phyloP scores from a whole-genome alignment of 2,797 vertebrate species.

The Chaenodraco wilsoni region DNA sequence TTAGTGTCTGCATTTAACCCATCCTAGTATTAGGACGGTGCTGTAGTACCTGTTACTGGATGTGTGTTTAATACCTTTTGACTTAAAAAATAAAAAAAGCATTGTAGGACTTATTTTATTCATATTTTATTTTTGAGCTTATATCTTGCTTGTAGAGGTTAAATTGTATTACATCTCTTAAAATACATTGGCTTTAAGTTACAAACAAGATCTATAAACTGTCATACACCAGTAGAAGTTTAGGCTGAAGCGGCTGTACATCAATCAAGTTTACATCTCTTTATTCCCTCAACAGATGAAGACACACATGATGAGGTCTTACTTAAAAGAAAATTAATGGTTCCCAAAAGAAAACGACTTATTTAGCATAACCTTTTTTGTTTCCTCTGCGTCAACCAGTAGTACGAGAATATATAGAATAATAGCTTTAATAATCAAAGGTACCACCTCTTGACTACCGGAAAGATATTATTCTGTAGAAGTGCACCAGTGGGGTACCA shows the following conservation, averaged over 20 bases:
- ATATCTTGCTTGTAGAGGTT: not conserved
- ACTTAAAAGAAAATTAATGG: not conserved
- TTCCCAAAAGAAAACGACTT: slow-evolving; percentile 22
- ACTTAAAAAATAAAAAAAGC: not conserved
- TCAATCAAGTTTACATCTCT: slow-evolving; percentile 46
- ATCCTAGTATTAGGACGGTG: too few relatives aligned
- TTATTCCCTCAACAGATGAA: not conserved
- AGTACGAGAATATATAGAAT: slow-evolving; percentile 6
- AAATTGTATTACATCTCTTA: slow-evolving; percentile 34
- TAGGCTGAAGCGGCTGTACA: slow-evolving; percentile 21
- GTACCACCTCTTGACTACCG: slow-evolving; percentile 24
- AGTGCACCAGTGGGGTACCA: slow-evolving; percentile 17
- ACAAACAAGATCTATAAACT: slow-evolving; percentile 49
- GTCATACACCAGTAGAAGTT: slow-evolving; percentile 32
- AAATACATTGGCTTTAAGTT: slow-evolving; percentile 29
- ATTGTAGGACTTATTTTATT: slow-evolving; percentile 38
- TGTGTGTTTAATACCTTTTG: not conserved
- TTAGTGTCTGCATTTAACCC: too few relatives aligned
- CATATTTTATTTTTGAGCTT: slow-evolving; percentile 40
- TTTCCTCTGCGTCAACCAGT: not conserved
- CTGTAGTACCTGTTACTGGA: slow-evolving; percentile 57
- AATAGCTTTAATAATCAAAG: slow-evolving; percentile 23
- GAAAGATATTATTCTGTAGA: slow-evolving; percentile 14
- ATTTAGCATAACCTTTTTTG: not conserved
- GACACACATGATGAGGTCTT: slow-evolving; percentile 14